phyloP scores from a whole-genome alignment of 2,888 invertebrate species.

The Calameuta filiformis region DNA sequence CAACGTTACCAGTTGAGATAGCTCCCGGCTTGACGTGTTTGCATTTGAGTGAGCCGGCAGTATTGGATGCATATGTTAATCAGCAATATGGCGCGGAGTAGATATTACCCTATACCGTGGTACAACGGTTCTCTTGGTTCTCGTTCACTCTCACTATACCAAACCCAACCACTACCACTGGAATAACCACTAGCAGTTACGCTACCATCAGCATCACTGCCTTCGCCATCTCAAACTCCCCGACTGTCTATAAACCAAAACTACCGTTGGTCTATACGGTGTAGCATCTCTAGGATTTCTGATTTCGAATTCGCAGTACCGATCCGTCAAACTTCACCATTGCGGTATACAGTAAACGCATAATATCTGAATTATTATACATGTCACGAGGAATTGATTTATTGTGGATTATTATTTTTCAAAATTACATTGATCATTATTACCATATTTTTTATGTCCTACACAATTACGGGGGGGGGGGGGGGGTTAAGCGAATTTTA shows the following conservation, averaged over 20 bases:
- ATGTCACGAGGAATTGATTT: not conserved
- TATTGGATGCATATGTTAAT: slow-evolving; percentile 62
- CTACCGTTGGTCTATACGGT: not conserved
- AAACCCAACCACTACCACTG: not conserved
- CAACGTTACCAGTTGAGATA: slow-evolving; percentile 51
- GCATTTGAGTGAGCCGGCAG: slow-evolving; percentile 52
- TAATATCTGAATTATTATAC: not conserved
- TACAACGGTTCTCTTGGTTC: slow-evolving; percentile 7
- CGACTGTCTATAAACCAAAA: slow-evolving; percentile 27
- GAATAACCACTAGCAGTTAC: slow-evolving; percentile 14
- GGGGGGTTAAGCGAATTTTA: slow-evolving; percentile 42
- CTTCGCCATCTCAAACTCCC: slow-evolving; percentile 29
- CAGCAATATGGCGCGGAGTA: slow-evolving; percentile 56
- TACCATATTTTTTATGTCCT: not conserved
- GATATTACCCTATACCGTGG: slow-evolving; percentile 49
- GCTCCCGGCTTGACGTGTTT: slow-evolving; percentile 57
- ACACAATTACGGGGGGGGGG: too few species aligned
- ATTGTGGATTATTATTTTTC: not conserved
- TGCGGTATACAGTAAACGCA: not conserved
- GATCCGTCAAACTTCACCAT: slow-evolving; percentile 31
- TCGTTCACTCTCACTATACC: slow-evolving; percentile 3
- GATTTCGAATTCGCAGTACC: slow-evolving; percentile 37
- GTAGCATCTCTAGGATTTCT: slow-evolving; percentile 39
- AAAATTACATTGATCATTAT: not conserved
- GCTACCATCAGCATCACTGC: slow-evolving; percentile 22